Base-by-base conservation (phyloP, 1,140 invertebrate genomes). In the Melitaea cinxia region DNA sequence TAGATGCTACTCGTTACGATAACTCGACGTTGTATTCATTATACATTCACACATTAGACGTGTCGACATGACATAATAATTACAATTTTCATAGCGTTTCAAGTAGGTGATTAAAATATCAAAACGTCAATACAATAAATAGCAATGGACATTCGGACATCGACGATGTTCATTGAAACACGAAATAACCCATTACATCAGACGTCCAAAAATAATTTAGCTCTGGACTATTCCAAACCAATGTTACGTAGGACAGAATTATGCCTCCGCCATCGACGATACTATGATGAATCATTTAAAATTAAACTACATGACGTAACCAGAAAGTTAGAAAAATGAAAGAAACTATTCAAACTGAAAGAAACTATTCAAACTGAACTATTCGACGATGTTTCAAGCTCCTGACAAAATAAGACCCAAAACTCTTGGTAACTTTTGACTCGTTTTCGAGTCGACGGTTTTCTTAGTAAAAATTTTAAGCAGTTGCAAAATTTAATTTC, bases 141-240 rank as follows among this genome's bases (percentile, higher is more conserved):
- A 3, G 5, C 4, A 15, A 33, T 33, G 30, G 5, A 33, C 1
- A 23, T 47, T 47, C 4, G 23, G 23, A 47, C 14, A 42, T 19
- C 7, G 37, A 42, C 23, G 23, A 52, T 35, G 7, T 47, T 49
- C 56, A 26, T 19, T 45, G 42, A 53, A 53, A 53, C 28, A 33
- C 55, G 54, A 55, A 60, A 66, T 37, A 49, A 47, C 24, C 17
- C 30, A 65, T 69, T 65, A 69, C 61, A 65, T 69, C 67, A 69
- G 39, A 49, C 15, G 30, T 55, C 52, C 45, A 4, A 55, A 69
- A 65, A 69, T 69, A 69, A 65, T 56, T 10, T 21, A 39, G 42
- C 17, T 69, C 61, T 60, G 61, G 57, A 65, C 49, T 56, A 59
- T 68, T 64, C 55, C 21, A 35, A 50, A 21, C 37, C 50, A 30